These are phyloP conservation scores for Sakesphorus luctuosus DNA, from an alignment of 2,113 vertebrate species.

Conservation along the genomic window DNA sequence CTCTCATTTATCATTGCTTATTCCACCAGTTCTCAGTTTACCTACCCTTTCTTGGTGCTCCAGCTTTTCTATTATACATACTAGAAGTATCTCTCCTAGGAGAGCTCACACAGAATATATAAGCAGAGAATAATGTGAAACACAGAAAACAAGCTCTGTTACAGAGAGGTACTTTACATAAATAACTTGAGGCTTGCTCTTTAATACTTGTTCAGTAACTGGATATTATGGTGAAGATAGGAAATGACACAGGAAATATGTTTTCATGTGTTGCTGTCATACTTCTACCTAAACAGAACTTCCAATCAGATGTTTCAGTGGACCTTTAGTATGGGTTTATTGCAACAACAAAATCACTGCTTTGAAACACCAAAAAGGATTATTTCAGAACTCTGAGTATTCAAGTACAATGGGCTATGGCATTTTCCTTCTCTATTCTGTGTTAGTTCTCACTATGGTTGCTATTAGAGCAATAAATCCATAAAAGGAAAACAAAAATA, in stretches of 20 bases:
- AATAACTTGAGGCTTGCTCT: neutral
- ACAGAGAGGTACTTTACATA: neutral
- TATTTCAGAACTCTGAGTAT: neutral
- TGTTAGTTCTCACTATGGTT: neutral
- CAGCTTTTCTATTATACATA: neutral
- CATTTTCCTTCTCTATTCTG: neutral
- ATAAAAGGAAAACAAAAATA: neutral
- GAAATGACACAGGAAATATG: neutral
- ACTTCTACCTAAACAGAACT: neutral
- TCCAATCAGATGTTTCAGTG: neutral
- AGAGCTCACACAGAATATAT: neutral
- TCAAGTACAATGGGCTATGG: neutral
- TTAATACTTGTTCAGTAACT: neutral
- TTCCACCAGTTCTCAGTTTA: neutral
- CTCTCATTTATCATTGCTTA: neutral
- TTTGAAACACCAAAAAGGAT: neutral
- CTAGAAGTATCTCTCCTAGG: neutral
- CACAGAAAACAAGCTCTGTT: neutral
- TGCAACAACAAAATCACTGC: neutral
- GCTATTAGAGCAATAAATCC: neutral
- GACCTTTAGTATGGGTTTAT: neutral
- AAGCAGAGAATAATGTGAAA: neutral
- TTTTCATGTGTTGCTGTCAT: neutral
- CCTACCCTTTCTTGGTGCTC: neutral
- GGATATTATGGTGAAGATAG: neutral